These are phyloP conservation scores for Drosophila barbarae DNA, from an alignment of 2,888 invertebrate species.

Conservation along the genomic window DNA sequence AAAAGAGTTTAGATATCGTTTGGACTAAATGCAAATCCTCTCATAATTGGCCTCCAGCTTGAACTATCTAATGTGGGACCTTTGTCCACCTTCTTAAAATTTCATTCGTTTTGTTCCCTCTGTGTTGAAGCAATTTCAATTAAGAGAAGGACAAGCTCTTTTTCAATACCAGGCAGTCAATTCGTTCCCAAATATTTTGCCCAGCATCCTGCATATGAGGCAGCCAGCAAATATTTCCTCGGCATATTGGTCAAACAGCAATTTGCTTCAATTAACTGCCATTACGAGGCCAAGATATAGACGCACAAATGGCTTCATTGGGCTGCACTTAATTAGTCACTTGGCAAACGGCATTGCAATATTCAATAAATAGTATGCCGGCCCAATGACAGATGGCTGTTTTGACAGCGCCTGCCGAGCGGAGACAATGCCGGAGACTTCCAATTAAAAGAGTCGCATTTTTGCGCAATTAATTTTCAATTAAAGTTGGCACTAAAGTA, in stretches of 20 bases:
- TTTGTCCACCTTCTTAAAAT: neutral
- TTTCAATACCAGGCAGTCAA: constrained; percentile 35
- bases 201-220: constrained; percentile 6
- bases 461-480: constrained; percentile 55
- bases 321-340: constrained; percentile 63
- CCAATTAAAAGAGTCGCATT: constrained; percentile 45
- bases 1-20: neutral
- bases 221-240: constrained; percentile 33
- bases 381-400: constrained; percentile 31
- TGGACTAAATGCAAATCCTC: neutral
- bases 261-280: constrained; percentile 65
- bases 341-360: constrained; percentile 41
- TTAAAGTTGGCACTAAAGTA: constrained; percentile 45
- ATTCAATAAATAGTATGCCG: constrained; percentile 55
- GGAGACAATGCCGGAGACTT: constrained; percentile 13
- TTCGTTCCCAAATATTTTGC: constrained; percentile 46
- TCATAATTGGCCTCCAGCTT: neutral
- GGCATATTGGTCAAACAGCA: constrained; percentile 44
- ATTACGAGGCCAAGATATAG: constrained; percentile 37
- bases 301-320: constrained; percentile 22
- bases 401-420: neutral
- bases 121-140: constrained; percentile 45
- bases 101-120: neutral
- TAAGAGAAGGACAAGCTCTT: constrained; percentile 34
- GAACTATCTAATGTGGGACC: neutral